These are phyloP conservation scores for Leucophenga maculata DNA, from an alignment of 2,888 invertebrate genomes.

Conservation along the genomic window DNA sequence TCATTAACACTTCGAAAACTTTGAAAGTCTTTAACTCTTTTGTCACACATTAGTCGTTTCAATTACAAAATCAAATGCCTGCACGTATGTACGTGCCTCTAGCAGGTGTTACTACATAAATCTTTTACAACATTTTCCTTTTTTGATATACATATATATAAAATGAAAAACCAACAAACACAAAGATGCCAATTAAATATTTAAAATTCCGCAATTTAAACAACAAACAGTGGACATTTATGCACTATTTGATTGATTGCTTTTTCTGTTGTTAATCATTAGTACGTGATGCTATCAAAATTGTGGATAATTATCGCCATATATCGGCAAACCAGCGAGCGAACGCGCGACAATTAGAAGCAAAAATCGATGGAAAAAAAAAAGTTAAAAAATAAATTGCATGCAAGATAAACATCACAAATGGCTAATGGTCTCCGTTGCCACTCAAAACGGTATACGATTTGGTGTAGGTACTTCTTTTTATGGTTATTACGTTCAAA, in stretches of 20 bases:
- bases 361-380: constrained; percentile 1
- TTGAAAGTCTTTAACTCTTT: constrained; percentile 3
- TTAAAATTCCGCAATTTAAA: constrained; percentile 18
- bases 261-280: constrained; percentile 52
- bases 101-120: constrained; percentile 21
- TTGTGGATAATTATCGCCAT: constrained; percentile 64
- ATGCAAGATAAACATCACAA: constrained; percentile 52
- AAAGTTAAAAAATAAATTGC: constrained; percentile 44
- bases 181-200: constrained; percentile 20
- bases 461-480: neutral
- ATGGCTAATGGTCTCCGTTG: constrained; percentile 35
- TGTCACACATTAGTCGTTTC: neutral
- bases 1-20: neutral
- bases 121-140: neutral
- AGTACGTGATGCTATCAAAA: constrained; percentile 64
- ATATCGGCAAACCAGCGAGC: neutral
- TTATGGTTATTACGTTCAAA: constrained; percentile 19
- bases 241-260: constrained; percentile 17
- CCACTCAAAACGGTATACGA: neutral
- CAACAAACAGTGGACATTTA: neutral
- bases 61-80: constrained; percentile 16
- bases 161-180: neutral
- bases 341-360: constrained; percentile 20
- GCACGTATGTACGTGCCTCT: neutral
- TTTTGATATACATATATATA: neutral